Evolutionary conservation across 2,888 invertebrate genomes (phyloP), one percentile per base, ranked within the genome.

Genomic region (Tridacna crocea): DNA sequence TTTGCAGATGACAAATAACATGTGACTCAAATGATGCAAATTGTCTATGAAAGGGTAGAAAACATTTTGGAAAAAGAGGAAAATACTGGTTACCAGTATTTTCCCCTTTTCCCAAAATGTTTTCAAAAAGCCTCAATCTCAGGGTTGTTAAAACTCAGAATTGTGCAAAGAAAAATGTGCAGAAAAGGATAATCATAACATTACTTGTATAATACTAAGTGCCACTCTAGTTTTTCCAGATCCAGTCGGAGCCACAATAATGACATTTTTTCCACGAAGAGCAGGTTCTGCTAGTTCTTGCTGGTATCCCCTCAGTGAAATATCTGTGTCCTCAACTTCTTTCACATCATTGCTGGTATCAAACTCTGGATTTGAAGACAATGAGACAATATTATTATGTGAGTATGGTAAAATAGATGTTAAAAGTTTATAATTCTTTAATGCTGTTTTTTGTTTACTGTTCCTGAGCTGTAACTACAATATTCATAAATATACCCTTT

Each of bases 221-320:
- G 88, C 88, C 10, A 88, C 88, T 55, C 86, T 74, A 15, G 88
- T 88, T 78, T 88, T 88, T 26, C 88, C 88, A 10, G 87, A 87
- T 36, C 88, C 88, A 51, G 88, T 88, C 13, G 88, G 88, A 48
- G 88, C 88, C 17, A 87, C 87, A 63, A 88, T 87, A 24, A 88
- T 85, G 17, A 84, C 86, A 70, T 88, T 87, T 48, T 79, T 80
- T 6, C 85, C 87, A 22, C 70, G 27, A 10, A 85, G 22, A 1
- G 87, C 88, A 4, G 83, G 82, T 65, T 36, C 79, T 17, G 88
- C 88, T 22, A 88, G 74, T 65, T 88, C 88, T 47, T 75, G 61
- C 76, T 89, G 89, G 60, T 88, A 88, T n/a, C 79, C 73, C 47
- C 89, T 79, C 19, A 88, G 78, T 24, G 79, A 68, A 17, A 80